Evolutionary conservation across 2,113 vertebrate species (phyloP).

Genomic region (Rhinoptilus africanus): DNA sequence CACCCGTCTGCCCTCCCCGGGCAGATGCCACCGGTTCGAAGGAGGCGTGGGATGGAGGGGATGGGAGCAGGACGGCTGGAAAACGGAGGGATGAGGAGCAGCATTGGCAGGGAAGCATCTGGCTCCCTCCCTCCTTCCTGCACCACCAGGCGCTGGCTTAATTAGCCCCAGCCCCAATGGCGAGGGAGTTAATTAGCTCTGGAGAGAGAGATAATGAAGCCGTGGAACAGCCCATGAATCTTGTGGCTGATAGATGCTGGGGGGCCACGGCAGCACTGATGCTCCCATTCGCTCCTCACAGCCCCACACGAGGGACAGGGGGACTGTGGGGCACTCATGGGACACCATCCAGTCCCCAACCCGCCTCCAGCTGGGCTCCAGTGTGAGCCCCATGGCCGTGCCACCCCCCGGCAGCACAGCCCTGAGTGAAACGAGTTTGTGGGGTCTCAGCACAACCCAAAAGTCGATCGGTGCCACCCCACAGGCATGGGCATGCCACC

Average conservation of each 20-base stretch:
- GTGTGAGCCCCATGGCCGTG: fast-evolving
- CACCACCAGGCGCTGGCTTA: neutral
- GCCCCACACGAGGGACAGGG: neutral
- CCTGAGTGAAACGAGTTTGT: fast-evolving
- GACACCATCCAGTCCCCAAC: neutral
- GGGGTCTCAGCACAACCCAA: neutral
- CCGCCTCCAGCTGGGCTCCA: fast-evolving
- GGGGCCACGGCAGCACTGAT: fast-evolving
- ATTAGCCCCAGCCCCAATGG: conserved; percentile 16
- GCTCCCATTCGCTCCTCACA: neutral
- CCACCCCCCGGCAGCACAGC: neutral
- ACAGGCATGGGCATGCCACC: too few relatives aligned
- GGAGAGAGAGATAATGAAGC: conserved; percentile 71
- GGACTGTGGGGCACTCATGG: fast-evolving
- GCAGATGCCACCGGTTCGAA: fast-evolving
- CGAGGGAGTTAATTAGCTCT: conserved; percentile 69
- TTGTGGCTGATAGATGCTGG: neutral
- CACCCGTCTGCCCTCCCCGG: neutral
- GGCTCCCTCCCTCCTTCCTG: neutral
- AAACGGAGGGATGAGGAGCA: neutral
- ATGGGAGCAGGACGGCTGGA: neutral
- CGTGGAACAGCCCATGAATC: conserved; percentile 31
- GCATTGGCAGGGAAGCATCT: neutral
- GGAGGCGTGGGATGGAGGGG: fast-evolving
- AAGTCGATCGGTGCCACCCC: neutral